phyloP scores from a whole-genome alignment of 2,797 vertebrate genomes.

The Acanthornis magna region DNA sequence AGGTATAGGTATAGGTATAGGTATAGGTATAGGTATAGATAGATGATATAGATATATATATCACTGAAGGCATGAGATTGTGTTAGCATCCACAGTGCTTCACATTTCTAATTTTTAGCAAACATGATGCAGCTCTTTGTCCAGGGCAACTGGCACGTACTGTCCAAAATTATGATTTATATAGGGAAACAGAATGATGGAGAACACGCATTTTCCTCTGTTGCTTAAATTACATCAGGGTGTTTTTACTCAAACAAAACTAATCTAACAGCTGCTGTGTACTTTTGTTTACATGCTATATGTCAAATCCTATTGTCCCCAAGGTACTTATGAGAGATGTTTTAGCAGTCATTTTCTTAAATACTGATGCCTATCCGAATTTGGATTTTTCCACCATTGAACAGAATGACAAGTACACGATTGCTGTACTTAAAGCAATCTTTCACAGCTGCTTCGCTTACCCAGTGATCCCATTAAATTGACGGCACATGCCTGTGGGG shows the following conservation, averaged over 20 bases:
- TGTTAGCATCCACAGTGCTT: background rate
- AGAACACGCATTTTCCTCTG: background rate
- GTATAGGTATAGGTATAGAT: too few relatives aligned
- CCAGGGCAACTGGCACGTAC: background rate
- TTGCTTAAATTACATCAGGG: constrained; percentile 22
- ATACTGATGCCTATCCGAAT: constrained; percentile 85
- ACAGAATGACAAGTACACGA: constrained; percentile 88
- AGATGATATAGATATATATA: too few relatives aligned
- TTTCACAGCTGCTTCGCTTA: constrained; percentile 83
- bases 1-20: too few relatives aligned
- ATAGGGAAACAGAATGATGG: background rate
- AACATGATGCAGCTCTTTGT: background rate
- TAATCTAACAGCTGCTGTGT: constrained; percentile 77
- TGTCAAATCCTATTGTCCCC: constrained; percentile 77
- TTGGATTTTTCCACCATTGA: constrained; percentile 77
- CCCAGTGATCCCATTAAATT: constrained; percentile 82
- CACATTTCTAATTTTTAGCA: background rate
- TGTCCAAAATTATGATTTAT: constrained; percentile 5
- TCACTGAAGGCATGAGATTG: background rate
- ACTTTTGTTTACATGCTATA: constrained; percentile 76
- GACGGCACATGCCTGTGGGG: constrained; percentile 80
- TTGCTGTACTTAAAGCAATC: constrained; percentile 88
- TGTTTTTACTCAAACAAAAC: constrained; percentile 72
- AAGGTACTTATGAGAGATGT: constrained; percentile 75
- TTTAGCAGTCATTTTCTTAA: constrained; percentile 87